These are phyloP conservation scores for Glossosoma conforme DNA, from an alignment of 1,140 invertebrate genomes.

Conservation along the genomic window DNA sequence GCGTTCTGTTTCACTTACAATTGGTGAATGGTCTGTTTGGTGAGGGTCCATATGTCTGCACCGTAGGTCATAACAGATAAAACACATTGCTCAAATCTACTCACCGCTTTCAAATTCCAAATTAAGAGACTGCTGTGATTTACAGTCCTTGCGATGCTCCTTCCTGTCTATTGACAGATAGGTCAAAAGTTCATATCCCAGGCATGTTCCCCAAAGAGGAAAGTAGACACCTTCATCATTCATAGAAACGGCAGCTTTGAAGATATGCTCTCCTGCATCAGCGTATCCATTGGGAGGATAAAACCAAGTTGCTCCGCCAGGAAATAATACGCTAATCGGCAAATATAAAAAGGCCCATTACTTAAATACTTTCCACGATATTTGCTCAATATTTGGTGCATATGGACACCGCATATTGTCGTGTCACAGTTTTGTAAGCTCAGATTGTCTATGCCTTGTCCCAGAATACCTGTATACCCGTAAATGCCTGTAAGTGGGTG, in stretches of 20 bases:
- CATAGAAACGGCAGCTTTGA: constrained; percentile 57
- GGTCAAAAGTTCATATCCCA: constrained; percentile 79
- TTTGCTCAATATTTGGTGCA: too few relatives aligned
- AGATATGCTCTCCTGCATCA: constrained; percentile 64
- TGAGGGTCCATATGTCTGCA: too few relatives aligned
- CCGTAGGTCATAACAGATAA: not conserved
- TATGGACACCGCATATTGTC: too few relatives aligned
- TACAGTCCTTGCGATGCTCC: constrained; percentile 57
- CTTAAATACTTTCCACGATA: too few relatives aligned
- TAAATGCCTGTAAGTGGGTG: too few relatives aligned
- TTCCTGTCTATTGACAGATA: constrained; percentile 57
- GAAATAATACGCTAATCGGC: constrained; percentile 61
- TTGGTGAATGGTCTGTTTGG: too few relatives aligned
- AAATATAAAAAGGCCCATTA: too few relatives aligned
- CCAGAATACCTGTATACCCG: too few relatives aligned
- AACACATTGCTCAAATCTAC: constrained; percentile 23
- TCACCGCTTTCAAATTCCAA: constrained; percentile 61
- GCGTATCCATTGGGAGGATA: constrained; percentile 63
- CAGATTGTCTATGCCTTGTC: too few relatives aligned
- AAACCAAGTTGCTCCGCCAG: constrained; percentile 69
- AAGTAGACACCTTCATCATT: constrained; percentile 71
- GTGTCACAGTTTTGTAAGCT: too few relatives aligned
- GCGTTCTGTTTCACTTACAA: too few relatives aligned
- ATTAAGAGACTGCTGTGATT: constrained; percentile 57
- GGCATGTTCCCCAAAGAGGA: constrained; percentile 83